Evolutionary conservation across 2,113 vertebrate genomes (phyloP).

Genomic region (Daubentonia madagascariensis): DNA sequence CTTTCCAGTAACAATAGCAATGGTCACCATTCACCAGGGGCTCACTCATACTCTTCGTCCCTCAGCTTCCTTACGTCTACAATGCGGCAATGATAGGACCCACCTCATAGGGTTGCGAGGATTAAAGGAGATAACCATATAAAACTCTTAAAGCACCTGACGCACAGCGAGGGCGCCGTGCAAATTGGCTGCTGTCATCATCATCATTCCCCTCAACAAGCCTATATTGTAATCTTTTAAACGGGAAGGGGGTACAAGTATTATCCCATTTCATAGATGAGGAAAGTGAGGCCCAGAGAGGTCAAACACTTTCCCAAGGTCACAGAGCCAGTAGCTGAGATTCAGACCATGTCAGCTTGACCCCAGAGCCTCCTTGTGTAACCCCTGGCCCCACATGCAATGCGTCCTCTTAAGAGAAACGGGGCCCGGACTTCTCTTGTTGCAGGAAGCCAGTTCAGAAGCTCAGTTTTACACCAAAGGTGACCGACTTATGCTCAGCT

Average conservation of each 20-base stretch:
- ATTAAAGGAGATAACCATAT: not conserved
- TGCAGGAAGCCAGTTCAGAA: conserved; percentile 65
- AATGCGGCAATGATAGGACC: not conserved
- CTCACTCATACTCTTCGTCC: not conserved
- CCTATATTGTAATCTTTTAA: not conserved
- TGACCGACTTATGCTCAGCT: conserved; percentile 8
- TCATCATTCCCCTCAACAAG: not conserved
- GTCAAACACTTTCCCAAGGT: not conserved
- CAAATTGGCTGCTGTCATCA: rapidly evolving
- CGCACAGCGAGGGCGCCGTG: rapidly evolving
- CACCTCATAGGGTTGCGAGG: not conserved
- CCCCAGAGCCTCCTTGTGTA: not conserved
- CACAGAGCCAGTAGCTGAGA: not conserved
- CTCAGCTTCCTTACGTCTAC: not conserved
- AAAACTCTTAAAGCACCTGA: not conserved
- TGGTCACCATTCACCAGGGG: not conserved
- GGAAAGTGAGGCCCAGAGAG: not conserved
- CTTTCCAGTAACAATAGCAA: not conserved
- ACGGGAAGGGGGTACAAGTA: not conserved
- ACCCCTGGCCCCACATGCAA: not conserved
- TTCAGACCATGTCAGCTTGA: not conserved
- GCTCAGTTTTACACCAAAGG: conserved; percentile 22
- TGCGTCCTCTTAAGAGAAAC: not conserved
- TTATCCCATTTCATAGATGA: not conserved
- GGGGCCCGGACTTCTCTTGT: not conserved